These are phyloP conservation scores for Apis florea DNA, from an alignment of 1,140 invertebrate species.

Conservation along the genomic window DNA sequence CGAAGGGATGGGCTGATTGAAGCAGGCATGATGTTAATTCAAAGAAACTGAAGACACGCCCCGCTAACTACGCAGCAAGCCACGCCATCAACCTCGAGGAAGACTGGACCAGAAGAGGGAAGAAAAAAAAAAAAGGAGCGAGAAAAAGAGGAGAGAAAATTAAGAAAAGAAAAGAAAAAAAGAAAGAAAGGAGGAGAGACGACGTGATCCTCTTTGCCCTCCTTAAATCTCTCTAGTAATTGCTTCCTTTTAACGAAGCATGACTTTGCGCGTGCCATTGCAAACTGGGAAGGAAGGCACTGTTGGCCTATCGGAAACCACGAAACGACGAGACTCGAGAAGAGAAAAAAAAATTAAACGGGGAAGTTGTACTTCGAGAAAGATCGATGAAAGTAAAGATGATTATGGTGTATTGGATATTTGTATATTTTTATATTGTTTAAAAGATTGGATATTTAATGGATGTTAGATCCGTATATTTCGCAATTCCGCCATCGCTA, in stretches of 20 bases:
- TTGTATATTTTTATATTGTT: neutral
- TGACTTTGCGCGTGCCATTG: slow-evolving; percentile 33
- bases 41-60: slow-evolving; percentile 73
- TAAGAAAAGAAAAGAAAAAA: neutral
- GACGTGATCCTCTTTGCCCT: slow-evolving; percentile 59
- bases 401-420: neutral
- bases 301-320: neutral
- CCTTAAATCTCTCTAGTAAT: slow-evolving; percentile 60
- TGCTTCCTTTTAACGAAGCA: slow-evolving; percentile 54
- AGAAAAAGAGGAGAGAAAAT: slow-evolving; percentile 3
- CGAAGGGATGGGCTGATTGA: slow-evolving; percentile 68
- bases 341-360: neutral
- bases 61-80: slow-evolving; percentile 65
- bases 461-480: too few relatives aligned
- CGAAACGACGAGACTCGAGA: neutral
- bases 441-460: too few relatives aligned
- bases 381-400: too few relatives aligned
- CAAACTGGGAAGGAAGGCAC: neutral
- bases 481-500: slow-evolving; percentile 53
- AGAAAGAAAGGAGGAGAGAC: slow-evolving; percentile 18
- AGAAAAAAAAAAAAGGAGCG: neutral
- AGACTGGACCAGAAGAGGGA: slow-evolving; percentile 38
- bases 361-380: neutral
- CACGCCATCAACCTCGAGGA: slow-evolving; percentile 57
- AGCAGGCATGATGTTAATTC: slow-evolving; percentile 75